Evolutionary conservation across 2,888 invertebrate genomes (phyloP), one percentile per base, ranked within the genome.

Genomic region (Nasonovia ribisnigri): DNA sequence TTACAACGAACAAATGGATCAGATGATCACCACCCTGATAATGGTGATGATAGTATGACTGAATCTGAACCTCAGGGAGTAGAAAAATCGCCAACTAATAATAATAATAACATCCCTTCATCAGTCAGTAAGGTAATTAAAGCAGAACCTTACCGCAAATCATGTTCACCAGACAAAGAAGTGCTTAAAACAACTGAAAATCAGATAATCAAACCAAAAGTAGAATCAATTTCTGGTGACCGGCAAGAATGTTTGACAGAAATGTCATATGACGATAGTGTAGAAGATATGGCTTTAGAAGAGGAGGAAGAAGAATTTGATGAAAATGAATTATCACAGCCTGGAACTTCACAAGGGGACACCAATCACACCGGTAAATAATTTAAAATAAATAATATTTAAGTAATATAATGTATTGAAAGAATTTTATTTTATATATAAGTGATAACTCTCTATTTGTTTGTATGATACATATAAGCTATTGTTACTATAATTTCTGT

Each of bases 281-380:
- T 98, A 95, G 98, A 98, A 96, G 98, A 98, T 96, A 97, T 98
- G 96, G 98, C 98, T 95, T 96, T 97, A 94, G 97, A 97, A 95
- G 97, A 98, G 95, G 98, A 98, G 94, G 96, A 96, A 95, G 96
- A 96, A 95, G 97, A 97, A 95, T 96, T 97, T 95, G 96, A 96
- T 95, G 97, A 97, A 95, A 97, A 97, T 96, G 97, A 97, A 91
- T 94, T 95, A 88, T 95, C 95, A 57, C 94, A 94, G 92, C 95
- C 95, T 24, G 95, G 95, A 89, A 95, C 95, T 60, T 95, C 95
- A 46, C 94, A 95, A 93, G 94, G 94, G 67, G 94, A 94, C n/a
- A 93, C 94, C 92, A 94, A 94, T 94, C 94, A 94, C 42, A 94
- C 92, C 20, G 94, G 94, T 94, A 90, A 94, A 88, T 94, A 84